A percentile compares a stretch with the other conserved stretches of the same genome.
These are phyloP conservation scores for Caenorhabditis sp. DNA, from an alignment of 2,888 invertebrate genomes.

Conservation along the genomic window DNA sequence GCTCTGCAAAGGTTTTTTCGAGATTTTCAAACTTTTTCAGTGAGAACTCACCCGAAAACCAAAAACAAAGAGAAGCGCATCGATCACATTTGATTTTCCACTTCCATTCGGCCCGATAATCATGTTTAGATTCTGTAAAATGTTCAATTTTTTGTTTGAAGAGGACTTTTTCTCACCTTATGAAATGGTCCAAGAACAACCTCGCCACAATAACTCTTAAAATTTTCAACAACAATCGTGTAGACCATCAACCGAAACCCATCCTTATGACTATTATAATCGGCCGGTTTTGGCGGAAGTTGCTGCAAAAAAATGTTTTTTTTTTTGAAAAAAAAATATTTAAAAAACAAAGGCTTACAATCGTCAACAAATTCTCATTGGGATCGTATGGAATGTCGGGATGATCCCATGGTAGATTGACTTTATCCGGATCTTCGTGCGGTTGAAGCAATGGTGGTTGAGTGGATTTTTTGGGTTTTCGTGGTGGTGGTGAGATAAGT, in stretches of 20 bases:
- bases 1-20: slow-evolving; percentile 76
- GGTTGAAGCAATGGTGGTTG: background rate
- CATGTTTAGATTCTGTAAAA: slow-evolving; percentile 85
- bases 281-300: background rate
- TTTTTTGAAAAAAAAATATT: too few relatives aligned
- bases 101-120: slow-evolving; percentile 98
- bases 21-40: slow-evolving; percentile 72
- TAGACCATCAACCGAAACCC: slow-evolving; percentile 82
- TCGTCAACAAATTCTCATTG: background rate
- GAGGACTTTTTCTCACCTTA: slow-evolving; percentile 77
- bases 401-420: background rate
- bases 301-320: background rate
- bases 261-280: background rate
- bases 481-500: background rate
- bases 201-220: slow-evolving; percentile 92
- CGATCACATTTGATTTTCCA: slow-evolving; percentile 98
- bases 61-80: slow-evolving; percentile 98
- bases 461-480: background rate
- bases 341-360: background rate
- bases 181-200: slow-evolving; percentile 90
- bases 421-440: background rate
- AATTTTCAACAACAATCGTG: slow-evolving; percentile 88
- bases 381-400: background rate
- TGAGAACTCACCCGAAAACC: slow-evolving; percentile 76
- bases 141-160: slow-evolving; percentile 8